These are phyloP conservation scores for Callipepla californica DNA, from an alignment of 2,113 vertebrate species.

Conservation along the genomic window DNA sequence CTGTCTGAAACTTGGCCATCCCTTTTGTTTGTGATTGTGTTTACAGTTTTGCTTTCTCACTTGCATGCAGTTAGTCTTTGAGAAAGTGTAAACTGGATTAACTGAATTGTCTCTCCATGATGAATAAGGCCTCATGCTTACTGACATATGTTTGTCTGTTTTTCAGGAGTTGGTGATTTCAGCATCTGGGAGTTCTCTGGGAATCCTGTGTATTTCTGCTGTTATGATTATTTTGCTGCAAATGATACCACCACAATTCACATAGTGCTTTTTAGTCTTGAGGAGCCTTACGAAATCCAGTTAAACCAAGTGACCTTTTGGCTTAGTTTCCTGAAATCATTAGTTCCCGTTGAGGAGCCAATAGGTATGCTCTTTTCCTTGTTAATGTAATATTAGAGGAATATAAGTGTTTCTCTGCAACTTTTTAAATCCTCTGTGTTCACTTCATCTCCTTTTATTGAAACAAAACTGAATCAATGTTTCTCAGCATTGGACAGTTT, in stretches of 20 bases:
- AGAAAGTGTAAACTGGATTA: not conserved
- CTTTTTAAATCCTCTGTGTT: not conserved
- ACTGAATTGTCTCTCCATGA: not conserved
- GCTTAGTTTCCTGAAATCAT: constrained; percentile 94
- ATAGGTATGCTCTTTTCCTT: constrained; percentile 81
- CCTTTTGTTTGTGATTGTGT: not conserved
- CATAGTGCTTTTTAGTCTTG: constrained; percentile 92
- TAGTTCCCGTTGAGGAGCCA: constrained; percentile 88
- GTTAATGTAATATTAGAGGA: not conserved
- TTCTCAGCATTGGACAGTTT: not conserved
- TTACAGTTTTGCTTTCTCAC: not conserved
- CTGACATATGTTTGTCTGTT: not conserved
- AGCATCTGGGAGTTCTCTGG: constrained; percentile 98
- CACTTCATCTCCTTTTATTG: not conserved
- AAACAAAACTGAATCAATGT: not conserved
- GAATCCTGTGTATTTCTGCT: constrained; percentile 95
- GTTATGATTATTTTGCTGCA: constrained; percentile 95
- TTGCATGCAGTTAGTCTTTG: not conserved
- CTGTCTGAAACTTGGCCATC: not conserved
- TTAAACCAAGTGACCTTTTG: constrained; percentile 96
- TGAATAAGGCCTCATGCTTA: not conserved
- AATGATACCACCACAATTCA: constrained; percentile 93
- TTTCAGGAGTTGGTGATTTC: constrained; percentile 93
- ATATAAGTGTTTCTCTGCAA: not conserved
- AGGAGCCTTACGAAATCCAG: constrained; percentile 96